Percentiles rank a stretch among this genome's conserved stretches.
Conservation (phyloP, 2,113 vertebrate species). For the Callaeas wilsoni region DNA sequence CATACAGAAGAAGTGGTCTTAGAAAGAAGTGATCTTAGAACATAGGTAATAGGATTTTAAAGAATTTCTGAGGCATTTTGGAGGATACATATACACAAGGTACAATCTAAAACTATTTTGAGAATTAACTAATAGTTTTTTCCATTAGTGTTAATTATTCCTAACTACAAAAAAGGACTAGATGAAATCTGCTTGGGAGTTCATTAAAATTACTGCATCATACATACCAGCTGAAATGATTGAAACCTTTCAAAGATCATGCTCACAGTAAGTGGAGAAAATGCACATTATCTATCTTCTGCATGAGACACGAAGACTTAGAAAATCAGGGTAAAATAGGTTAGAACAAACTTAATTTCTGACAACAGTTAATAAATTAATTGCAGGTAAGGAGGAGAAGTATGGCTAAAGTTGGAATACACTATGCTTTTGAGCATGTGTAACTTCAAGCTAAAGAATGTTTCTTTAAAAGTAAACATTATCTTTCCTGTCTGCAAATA, state of each 20-base stretch:
- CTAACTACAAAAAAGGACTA: not conserved
- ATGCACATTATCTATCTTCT: not conserved
- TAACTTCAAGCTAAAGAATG: not conserved
- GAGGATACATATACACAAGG: not conserved
- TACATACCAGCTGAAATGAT: not conserved
- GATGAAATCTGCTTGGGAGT: not conserved
- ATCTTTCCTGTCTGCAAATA: not conserved
- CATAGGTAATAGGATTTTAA: not conserved
- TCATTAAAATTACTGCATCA: not conserved
- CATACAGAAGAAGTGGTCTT: not conserved
- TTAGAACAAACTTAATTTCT: not conserved
- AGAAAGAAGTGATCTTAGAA: not conserved
- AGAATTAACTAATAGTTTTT: not conserved
- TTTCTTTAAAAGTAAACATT: not conserved
- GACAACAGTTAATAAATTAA: not conserved
- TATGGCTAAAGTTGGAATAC: not conserved
- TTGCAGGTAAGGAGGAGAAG: not conserved
- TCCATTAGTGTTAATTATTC: not conserved
- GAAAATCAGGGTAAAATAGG: not conserved
- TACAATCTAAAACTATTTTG: not conserved
- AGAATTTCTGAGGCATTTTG: not conserved
- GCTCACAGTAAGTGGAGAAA: not conserved
- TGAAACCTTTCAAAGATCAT: not conserved
- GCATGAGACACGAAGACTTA: not conserved
- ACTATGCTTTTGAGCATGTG: not conserved